Evolutionary conservation across 2,113 vertebrate genomes (phyloP).

Genomic region (Varanus salvator): DNA sequence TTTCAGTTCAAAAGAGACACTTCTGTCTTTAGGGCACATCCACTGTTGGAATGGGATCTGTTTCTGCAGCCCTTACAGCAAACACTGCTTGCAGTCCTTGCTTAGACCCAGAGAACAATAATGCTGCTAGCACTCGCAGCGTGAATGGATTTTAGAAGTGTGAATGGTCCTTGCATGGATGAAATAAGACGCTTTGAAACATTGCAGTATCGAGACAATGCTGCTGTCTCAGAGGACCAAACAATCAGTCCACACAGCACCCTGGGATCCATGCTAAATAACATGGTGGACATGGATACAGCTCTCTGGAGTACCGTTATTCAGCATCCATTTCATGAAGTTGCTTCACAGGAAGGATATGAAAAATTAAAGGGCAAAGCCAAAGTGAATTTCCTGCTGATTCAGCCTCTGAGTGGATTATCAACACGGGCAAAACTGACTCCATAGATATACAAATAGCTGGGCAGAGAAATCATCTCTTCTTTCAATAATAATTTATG

Average conservation of each 20-base stretch:
- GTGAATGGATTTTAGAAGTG: constrained; percentile 23
- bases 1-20: not conserved
- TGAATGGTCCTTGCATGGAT: not conserved
- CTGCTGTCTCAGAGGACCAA: constrained; percentile 19
- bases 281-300: constrained; percentile 55
- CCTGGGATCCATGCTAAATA: constrained; percentile 41
- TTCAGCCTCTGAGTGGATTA: constrained; percentile 48
- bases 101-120: no score
- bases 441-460: constrained; percentile 40
- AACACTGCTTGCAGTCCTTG: not conserved
- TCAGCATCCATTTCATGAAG: constrained; percentile 50
- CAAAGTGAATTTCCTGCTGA: constrained; percentile 64
- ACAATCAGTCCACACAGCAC: constrained; percentile 16
- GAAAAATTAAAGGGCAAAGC: constrained; percentile 67
- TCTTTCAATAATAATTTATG: constrained; percentile 62
- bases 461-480: constrained; percentile 51
- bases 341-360: constrained; percentile 56
- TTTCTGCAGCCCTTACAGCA: not conserved
- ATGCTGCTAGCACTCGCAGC: not conserved
- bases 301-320: constrained; percentile 34
- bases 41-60: not conserved
- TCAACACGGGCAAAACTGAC: constrained; percentile 48
- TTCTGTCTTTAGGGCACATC: not conserved
- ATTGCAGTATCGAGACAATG: constrained; percentile 22
- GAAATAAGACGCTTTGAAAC: constrained; percentile 19